These are phyloP conservation scores for Macrosiphum euphorbiae DNA, from an alignment of 2,888 invertebrate genomes.

Conservation along the genomic window DNA sequence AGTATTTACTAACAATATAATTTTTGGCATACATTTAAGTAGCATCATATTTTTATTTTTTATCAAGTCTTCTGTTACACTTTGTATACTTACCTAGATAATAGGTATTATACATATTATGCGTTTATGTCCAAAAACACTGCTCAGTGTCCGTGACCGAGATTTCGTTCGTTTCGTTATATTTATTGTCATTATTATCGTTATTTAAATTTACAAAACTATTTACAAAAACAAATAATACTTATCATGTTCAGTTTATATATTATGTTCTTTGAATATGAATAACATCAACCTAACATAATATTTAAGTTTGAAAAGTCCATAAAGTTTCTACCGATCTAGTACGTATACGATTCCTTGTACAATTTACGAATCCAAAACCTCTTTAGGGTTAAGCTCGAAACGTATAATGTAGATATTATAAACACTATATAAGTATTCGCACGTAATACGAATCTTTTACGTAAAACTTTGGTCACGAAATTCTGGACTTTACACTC, in stretches of 20 bases:
- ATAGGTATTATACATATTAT: neutral
- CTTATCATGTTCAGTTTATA: neutral
- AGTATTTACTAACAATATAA: too few relatives aligned
- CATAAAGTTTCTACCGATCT: neutral
- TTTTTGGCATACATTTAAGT: too few relatives aligned
- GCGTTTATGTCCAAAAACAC: neutral
- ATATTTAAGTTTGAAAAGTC: slow-evolving; percentile 3
- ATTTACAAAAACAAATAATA: neutral
- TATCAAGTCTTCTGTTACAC: too few relatives aligned
- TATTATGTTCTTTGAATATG: neutral
- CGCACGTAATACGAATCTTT: neutral
- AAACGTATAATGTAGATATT: neutral
- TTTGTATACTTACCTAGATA: too few relatives aligned
- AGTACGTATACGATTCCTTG: neutral
- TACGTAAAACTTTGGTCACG: neutral
- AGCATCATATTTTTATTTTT: too few relatives aligned
- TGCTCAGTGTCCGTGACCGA: neutral
- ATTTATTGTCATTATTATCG: neutral
- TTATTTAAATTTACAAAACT: neutral
- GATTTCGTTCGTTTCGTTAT: neutral
- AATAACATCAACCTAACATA: neutral
- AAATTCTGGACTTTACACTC: neutral
- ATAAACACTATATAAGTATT: neutral
- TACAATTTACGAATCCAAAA: neutral
- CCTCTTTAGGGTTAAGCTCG: neutral